Conservation (phyloP, 1,140 invertebrate genomes). For the Neodiprion virginianus region DNA sequence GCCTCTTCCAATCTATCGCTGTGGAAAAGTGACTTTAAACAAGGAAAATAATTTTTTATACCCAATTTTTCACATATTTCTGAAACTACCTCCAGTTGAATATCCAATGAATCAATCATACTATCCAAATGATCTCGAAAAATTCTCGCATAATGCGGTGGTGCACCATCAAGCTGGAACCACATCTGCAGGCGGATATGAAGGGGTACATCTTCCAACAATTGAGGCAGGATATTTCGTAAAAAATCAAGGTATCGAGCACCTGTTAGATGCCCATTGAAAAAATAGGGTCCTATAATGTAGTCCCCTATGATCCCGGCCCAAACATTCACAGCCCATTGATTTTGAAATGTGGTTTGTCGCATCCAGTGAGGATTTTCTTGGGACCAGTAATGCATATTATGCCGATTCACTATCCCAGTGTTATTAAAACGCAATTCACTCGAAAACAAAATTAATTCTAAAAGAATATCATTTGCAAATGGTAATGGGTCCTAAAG, state of each 20-base stretch:
- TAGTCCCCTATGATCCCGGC: too few relatives aligned
- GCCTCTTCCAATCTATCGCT: too few relatives aligned
- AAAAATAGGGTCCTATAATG: too few relatives aligned
- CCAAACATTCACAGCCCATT: too few relatives aligned
- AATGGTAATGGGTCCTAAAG: neutral
- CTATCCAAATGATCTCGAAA: neutral
- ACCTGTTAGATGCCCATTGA: too few relatives aligned
- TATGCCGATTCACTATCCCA: slow-evolving; percentile 41
- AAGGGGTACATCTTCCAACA: slow-evolving; percentile 43
- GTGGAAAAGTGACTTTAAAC: too few relatives aligned
- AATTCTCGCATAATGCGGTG: neutral
- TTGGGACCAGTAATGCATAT: slow-evolving; percentile 36
- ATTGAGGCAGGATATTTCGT: slow-evolving; percentile 37
- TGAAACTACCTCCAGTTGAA: too few relatives aligned
- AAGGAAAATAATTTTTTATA: too few relatives aligned
- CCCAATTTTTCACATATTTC: too few relatives aligned
- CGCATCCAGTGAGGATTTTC: slow-evolving; percentile 40
- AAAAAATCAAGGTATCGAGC: slow-evolving; percentile 42
- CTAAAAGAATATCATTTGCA: neutral
- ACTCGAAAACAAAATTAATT: slow-evolving; percentile 9
- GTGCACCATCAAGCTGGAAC: neutral
- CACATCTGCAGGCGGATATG: slow-evolving; percentile 33
- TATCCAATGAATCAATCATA: too few relatives aligned
- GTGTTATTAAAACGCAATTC: slow-evolving; percentile 40
- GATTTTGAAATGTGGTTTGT: slow-evolving; percentile 26